Conservation (phyloP, 2,888 invertebrate species). For the Troilus luridus region DNA sequence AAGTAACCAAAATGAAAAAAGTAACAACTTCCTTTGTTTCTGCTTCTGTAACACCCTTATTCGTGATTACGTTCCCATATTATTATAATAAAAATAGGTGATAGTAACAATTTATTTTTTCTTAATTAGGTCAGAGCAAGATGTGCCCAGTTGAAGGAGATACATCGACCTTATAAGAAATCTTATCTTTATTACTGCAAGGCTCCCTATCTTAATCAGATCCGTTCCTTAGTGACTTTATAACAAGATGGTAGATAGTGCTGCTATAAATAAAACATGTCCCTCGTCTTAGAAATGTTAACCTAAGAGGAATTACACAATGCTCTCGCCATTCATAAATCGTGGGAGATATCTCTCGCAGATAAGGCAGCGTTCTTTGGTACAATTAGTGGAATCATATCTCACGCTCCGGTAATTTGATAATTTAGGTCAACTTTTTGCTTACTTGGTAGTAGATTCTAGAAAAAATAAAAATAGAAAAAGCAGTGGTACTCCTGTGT, state of each 20-base stretch:
- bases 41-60: too few relatives aligned
- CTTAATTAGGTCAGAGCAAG: not conserved
- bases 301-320: not conserved
- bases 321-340: not conserved
- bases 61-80: not conserved
- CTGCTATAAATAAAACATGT: slow-evolving; percentile 10
- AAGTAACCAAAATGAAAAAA: too few relatives aligned
- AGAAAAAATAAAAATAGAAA: not conserved
- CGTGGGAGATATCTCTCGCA: not conserved
- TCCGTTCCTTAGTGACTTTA: not conserved
- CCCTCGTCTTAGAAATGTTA: not conserved
- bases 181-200: slow-evolving; percentile 1
- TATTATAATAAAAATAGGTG: not conserved
- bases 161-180: not conserved
- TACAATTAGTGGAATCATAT: not conserved
- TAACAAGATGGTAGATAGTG: not conserved
- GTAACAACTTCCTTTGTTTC: too few relatives aligned
- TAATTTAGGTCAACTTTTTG: not conserved
- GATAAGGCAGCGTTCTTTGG: not conserved
- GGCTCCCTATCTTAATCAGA: not conserved
- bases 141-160: not conserved
- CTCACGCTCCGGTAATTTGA: not conserved
- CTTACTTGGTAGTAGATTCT: not conserved
- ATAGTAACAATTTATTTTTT: not conserved
- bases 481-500: not conserved